Conservation (phyloP, 2,888 invertebrate genomes). For the Meandrusa payeni region DNA sequence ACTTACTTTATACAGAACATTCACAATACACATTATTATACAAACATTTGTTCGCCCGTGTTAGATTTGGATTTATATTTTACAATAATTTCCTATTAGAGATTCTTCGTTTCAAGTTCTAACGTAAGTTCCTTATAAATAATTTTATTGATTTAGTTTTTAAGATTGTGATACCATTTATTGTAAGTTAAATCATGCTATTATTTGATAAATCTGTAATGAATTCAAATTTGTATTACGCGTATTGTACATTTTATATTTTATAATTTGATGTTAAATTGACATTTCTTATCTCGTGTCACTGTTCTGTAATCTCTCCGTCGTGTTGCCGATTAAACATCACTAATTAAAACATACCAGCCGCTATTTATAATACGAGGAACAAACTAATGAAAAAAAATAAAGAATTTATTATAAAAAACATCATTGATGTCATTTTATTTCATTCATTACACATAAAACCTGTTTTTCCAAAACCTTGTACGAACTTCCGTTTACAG, state of each 20-base stretch:
- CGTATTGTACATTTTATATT: slow-evolving; percentile 51
- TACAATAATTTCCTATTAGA: slow-evolving; percentile 64
- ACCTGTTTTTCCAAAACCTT: too few species aligned
- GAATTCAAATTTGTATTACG: slow-evolving; percentile 38
- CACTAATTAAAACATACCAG: slow-evolving; percentile 16
- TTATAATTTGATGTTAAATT: slow-evolving; percentile 54
- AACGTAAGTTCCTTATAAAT: slow-evolving; percentile 74
- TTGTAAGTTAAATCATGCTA: slow-evolving; percentile 63
- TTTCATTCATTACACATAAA: slow-evolving; percentile 56
- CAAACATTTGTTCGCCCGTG: slow-evolving; percentile 32
- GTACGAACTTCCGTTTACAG: too few species aligned
- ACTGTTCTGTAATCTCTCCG: slow-evolving; percentile 38
- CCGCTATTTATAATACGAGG: slow-evolving; percentile 35
- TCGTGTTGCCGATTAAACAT: slow-evolving; percentile 33
- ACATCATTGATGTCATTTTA: slow-evolving; percentile 50
- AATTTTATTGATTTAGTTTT: slow-evolving; percentile 60
- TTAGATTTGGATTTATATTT: slow-evolving; percentile 43
- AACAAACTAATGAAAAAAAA: slow-evolving; percentile 61
- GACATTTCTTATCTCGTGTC: slow-evolving; percentile 40
- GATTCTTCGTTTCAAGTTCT: slow-evolving; percentile 62
- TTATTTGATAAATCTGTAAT: slow-evolving; percentile 54
- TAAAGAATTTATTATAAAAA: slow-evolving; percentile 60
- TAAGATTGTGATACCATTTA: slow-evolving; percentile 80
- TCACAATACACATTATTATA: slow-evolving; percentile 31
- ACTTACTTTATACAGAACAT: slow-evolving; percentile 52